A percentile compares a stretch with the other conserved stretches of the same genome.
These are phyloP conservation scores for Atrina japonica DNA, from an alignment of 2,888 invertebrate genomes.

Conservation along the genomic window DNA sequence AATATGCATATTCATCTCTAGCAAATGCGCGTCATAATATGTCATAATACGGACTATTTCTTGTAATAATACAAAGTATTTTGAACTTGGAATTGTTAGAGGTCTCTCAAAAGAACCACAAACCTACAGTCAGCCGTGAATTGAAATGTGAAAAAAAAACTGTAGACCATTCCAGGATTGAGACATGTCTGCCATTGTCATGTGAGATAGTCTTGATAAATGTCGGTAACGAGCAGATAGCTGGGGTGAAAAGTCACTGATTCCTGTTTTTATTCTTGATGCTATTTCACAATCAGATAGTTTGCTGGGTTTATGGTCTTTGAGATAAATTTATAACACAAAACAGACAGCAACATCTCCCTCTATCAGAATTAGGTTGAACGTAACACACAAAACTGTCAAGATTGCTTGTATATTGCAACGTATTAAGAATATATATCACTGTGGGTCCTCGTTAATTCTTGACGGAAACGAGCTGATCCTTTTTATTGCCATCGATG, in stretches of 20 bases:
- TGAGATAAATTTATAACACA: slow-evolving; percentile 36
- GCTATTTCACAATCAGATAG: slow-evolving; percentile 33
- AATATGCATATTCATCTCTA: no score
- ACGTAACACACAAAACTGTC: slow-evolving; percentile 46
- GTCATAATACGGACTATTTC: no score
- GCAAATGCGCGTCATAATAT: no score
- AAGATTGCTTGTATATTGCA: slow-evolving; percentile 39
- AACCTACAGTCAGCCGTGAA: no score
- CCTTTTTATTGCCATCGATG: slow-evolving; percentile 33
- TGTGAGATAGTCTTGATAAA: no score
- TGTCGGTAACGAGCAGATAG: no score
- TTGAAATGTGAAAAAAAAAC: no score
- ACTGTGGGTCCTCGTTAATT: slow-evolving; percentile 26
- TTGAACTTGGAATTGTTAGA: no score
- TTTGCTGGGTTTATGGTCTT: slow-evolving; percentile 34
- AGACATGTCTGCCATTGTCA: no score
- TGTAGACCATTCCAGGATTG: no score
- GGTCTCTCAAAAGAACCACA: no score
- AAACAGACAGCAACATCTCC: slow-evolving; percentile 38
- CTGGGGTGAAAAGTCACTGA: not conserved
- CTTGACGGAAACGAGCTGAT: slow-evolving; percentile 38
- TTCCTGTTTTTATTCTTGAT: slow-evolving; percentile 8
- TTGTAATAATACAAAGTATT: no score
- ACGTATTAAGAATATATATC: slow-evolving; percentile 36
- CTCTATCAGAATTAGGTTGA: slow-evolving; percentile 39